Percentiles rank a stretch among this genome's conserved stretches.
These are phyloP conservation scores for Drosophila subsilvestris DNA, from an alignment of 2,888 invertebrate genomes.

Conservation along the genomic window DNA sequence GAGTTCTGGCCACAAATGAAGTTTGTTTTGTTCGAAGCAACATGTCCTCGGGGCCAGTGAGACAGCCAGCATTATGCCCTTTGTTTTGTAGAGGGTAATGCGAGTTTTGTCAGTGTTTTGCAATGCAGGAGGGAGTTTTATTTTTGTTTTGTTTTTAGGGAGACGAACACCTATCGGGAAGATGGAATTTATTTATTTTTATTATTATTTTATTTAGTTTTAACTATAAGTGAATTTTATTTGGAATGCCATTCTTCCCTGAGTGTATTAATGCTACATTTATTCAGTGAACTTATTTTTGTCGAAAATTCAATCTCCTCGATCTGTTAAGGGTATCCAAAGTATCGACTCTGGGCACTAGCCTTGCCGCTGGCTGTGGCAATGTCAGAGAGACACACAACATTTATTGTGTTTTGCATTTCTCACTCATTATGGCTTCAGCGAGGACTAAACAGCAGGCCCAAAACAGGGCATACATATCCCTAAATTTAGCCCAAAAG, in stretches of 20 bases:
- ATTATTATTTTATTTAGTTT: no score
- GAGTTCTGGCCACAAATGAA: conserved; percentile 19
- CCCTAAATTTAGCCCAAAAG: conserved; percentile 28
- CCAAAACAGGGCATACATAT: conserved; percentile 7
- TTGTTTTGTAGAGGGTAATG: conserved; percentile 11
- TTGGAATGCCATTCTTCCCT: no score
- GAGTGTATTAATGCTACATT: no score
- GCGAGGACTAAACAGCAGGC: not conserved
- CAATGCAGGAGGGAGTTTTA: not conserved
- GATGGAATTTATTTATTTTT: no score
- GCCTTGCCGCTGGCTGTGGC: not conserved
- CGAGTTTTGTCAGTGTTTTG: not conserved
- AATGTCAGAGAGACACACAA: conserved; percentile 14
- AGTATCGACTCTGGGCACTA: no score
- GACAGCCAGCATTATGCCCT: not conserved
- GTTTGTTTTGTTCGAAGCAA: conserved; percentile 6
- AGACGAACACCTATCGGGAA: no score
- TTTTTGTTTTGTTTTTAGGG: no score
- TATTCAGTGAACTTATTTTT: no score
- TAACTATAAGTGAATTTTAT: no score
- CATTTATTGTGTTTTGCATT: conserved; percentile 41
- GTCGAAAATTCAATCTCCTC: no score
- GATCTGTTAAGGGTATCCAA: not conserved
- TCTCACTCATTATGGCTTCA: conserved; percentile 34
- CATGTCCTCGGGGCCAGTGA: conserved; percentile 31